Conservation (phyloP, 2,113 vertebrate species). For the Melanotaenia duboulayi region DNA sequence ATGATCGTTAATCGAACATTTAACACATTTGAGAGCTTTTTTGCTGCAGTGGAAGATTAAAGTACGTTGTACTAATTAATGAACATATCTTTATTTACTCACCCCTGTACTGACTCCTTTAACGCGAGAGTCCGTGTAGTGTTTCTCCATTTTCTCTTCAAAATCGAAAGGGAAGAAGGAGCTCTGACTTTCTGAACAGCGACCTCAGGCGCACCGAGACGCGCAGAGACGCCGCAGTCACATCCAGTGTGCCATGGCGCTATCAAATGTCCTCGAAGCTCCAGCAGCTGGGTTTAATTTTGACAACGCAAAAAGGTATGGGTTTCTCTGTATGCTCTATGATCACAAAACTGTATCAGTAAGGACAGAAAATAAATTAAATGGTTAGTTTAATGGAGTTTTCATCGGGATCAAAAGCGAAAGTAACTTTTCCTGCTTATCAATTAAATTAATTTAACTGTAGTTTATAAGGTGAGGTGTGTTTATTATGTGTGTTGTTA, state of each 20-base stretch:
- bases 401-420: constrained; percentile 52
- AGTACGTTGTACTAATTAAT: not conserved
- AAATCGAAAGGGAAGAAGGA: constrained; percentile 44
- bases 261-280: constrained; percentile 60
- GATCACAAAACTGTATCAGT: not conserved
- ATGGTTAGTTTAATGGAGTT: not conserved
- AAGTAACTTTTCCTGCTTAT: constrained; percentile 56
- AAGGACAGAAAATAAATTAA: fast-evolving
- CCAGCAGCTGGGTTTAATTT: constrained; percentile 79
- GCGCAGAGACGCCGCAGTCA: constrained; percentile 28
- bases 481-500: not conserved
- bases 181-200: constrained; percentile 53
- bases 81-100: constrained; percentile 41
- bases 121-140: constrained; percentile 32
- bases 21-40: not conserved
- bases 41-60: not conserved
- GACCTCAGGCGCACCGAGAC: constrained; percentile 57
- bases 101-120: constrained; percentile 83
- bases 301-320: constrained; percentile 75
- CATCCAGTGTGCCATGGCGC: constrained; percentile 64
- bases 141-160: constrained; percentile 67
- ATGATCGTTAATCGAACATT: not conserved
- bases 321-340: fast-evolving
- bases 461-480: too few relatives aligned
- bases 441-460: not conserved